Evolutionary conservation across 2,113 vertebrate genomes (phyloP).

Genomic region (Casuarius casuarius): DNA sequence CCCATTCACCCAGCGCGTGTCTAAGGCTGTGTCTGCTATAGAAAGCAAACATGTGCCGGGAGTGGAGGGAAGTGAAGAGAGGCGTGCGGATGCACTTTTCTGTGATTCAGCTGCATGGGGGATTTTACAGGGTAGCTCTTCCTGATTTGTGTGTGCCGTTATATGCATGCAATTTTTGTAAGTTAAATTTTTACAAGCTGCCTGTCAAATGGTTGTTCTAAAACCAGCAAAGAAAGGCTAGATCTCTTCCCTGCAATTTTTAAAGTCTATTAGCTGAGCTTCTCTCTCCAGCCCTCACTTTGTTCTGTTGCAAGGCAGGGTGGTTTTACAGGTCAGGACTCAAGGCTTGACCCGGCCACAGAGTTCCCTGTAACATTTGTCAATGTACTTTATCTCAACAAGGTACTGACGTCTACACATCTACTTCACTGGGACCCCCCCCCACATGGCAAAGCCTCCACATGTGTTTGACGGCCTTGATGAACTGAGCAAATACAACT

Average conservation of each 20-base stretch:
- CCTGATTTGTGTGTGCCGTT: neutral
- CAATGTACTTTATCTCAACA: neutral
- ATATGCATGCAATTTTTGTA: neutral
- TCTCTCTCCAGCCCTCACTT: neutral
- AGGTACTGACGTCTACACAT: neutral
- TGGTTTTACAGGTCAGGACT: neutral
- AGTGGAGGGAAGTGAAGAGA: neutral
- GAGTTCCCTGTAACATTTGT: neutral
- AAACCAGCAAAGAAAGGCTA: neutral
- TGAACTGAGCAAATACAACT: neutral
- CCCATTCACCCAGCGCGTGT: neutral
- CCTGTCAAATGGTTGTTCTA: slow-evolving; percentile 1
- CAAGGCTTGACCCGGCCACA: neutral
- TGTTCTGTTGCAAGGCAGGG: neutral
- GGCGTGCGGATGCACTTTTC: neutral
- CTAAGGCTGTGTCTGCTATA: neutral
- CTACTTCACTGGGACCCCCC: neutral
- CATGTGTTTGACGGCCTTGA: neutral
- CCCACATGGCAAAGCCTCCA: neutral
- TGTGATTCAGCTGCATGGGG: neutral
- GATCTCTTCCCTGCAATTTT: neutral
- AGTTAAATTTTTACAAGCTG: slow-evolving; percentile 38
- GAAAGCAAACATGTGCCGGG: neutral
- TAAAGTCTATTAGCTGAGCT: neutral
- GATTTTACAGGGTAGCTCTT: neutral